These are phyloP conservation scores for Verasper variegatus DNA, from an alignment of 2,113 vertebrate species.

Conservation along the genomic window DNA sequence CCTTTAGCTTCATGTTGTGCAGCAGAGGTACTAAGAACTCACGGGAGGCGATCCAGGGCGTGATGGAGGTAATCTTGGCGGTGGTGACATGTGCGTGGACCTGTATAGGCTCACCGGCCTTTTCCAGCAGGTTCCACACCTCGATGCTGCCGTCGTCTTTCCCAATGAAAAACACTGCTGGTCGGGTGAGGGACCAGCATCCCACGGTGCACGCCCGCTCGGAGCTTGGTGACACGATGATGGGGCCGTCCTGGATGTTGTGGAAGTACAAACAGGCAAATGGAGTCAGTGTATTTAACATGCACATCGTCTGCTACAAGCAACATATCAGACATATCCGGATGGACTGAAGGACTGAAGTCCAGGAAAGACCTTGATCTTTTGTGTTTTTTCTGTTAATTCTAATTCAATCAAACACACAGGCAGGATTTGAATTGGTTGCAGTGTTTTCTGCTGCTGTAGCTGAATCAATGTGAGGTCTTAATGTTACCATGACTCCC, in stretches of 20 bases:
- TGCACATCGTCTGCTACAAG: background rate
- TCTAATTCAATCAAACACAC: background rate
- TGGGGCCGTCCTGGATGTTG: slow-evolving; percentile 80
- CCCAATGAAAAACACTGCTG: slow-evolving; percentile 91
- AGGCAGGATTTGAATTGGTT: background rate
- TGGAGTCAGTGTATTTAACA: background rate
- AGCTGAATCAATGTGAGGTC: background rate
- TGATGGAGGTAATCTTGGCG: slow-evolving; percentile 86
- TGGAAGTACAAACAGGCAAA: background rate
- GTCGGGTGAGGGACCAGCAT: slow-evolving; percentile 91
- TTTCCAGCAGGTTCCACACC: slow-evolving; percentile 93
- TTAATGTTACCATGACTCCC: slow-evolving; percentile 83
- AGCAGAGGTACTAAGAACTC: slow-evolving; percentile 53
- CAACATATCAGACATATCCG: background rate
- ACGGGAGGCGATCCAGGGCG: slow-evolving; percentile 85
- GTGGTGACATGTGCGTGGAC: slow-evolving; percentile 80
- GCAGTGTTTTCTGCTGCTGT: background rate
- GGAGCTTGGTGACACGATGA: slow-evolving; percentile 83
- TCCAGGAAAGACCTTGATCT: background rate
- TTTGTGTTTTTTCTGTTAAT: background rate
- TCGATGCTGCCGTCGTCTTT: slow-evolving; percentile 89
- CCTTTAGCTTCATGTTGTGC: background rate
- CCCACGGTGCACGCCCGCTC: slow-evolving; percentile 81
- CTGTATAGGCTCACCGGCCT: slow-evolving; percentile 84
- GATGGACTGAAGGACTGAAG: background rate